Conservation (phyloP, 1,140 invertebrate species). For the Penaeus vannamei region DNA sequence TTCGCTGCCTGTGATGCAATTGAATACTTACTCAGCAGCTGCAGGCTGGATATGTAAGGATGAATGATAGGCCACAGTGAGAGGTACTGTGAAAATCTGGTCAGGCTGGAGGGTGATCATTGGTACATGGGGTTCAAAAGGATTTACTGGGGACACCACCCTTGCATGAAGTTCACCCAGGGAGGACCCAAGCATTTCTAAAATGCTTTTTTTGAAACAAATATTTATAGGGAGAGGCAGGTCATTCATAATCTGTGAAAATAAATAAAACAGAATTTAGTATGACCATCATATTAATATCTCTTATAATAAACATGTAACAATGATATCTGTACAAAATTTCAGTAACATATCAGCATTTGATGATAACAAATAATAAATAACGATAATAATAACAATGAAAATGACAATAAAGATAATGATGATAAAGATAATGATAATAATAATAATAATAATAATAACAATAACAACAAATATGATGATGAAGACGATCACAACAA, state of each 20-base stretch:
- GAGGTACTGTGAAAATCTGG: slow-evolving; percentile 82
- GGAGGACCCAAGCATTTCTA: slow-evolving; percentile 48
- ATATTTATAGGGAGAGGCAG: slow-evolving; percentile 81
- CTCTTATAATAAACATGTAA: no score
- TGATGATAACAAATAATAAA: no score
- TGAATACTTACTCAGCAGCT: slow-evolving; percentile 78
- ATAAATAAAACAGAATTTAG: background rate
- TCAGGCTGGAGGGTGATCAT: slow-evolving; percentile 82
- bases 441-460: no score
- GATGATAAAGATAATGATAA: no score
- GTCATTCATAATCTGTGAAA: slow-evolving; percentile 81
- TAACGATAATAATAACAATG: no score
- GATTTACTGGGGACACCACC: slow-evolving; percentile 79
- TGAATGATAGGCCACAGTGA: slow-evolving; percentile 86
- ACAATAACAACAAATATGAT: no score
- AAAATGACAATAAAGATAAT: no score
- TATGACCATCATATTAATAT: no score
- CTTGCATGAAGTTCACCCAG: slow-evolving; percentile 21
- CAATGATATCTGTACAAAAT: no score
- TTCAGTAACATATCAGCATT: no score
- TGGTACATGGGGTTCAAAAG: slow-evolving; percentile 83
- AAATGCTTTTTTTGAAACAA: slow-evolving; percentile 64
- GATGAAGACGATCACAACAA: no score
- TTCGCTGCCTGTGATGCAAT: slow-evolving; percentile 28
- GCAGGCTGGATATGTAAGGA: slow-evolving; percentile 83